Base-by-base conservation (phyloP, 92 coral and sea anemone genomes). In the Parazoanthus atlanticus region DNA sequence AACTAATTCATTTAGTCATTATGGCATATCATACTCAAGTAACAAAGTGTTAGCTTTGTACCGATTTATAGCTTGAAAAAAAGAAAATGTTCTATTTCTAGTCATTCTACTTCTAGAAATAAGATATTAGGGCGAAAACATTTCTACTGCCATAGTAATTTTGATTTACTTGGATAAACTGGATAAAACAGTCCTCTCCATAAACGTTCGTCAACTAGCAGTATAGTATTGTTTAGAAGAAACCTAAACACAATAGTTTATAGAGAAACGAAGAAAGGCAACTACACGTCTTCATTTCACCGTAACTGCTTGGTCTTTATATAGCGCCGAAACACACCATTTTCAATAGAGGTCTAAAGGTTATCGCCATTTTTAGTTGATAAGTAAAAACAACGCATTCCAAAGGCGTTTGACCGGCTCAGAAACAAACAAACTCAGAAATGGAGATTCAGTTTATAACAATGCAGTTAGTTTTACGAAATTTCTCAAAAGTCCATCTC, bases 311-410 rank as follows among this genome's bases (percentile, higher is more conserved):
- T 33, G 79, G 29, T 75, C 36, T 19, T 6, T n/a, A 17, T 75
- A 36, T 23, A 15, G 26, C 25, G 49, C 49, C 12, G 19, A 6
- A 8, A 71, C 49, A 75, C 79, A 21, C 52, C 79, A 75, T 0
- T 36, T 33, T 75, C 26, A 36, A 36, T 75, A 33, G 52, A 7
- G 79, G 79, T 75, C 49, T 36, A 75, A 75, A 75, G 79, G 79
- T 75, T 75, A 75, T 36, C 79, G 7, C 79, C 10, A 36, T 74
- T 13, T 74, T 74, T 40, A 40, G 36, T 21, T 33, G 78, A 32
- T 33, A 34, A 30, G 2, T 23, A 10, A 23, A 75, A 41, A 21
- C 46, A 75, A 32, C 79, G 4, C 79, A 75, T 36, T 75, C 79
- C 52, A 40, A 38, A 36, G 15, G 52, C 79, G 26, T 32, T 75